Conservation (phyloP, 2,113 vertebrate species). For the Caloenas nicobarica region DNA sequence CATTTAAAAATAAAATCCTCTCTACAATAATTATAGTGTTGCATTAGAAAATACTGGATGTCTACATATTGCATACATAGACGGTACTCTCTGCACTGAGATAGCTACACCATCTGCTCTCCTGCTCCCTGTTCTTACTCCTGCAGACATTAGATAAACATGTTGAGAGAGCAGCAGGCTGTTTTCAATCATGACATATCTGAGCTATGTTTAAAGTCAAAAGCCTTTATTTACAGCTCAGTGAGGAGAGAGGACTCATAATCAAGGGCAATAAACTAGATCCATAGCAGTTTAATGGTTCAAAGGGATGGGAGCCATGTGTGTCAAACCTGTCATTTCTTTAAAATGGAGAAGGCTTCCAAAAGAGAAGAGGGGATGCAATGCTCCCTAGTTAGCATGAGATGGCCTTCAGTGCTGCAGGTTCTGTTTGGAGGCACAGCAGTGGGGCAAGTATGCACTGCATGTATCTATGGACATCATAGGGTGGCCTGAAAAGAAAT, state of each 20-base stretch:
- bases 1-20: slow-evolving; percentile 31
- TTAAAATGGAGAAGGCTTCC: not conserved
- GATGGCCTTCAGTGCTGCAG: not conserved
- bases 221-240: slow-evolving; percentile 67
- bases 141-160: slow-evolving; percentile 61
- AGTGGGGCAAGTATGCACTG: not conserved
- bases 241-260: slow-evolving; percentile 37
- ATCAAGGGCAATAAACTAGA: slow-evolving; percentile 18
- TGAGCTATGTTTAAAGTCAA: slow-evolving; percentile 62
- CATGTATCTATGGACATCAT: not conserved
- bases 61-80: not conserved
- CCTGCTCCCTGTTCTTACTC: slow-evolving; percentile 37
- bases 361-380: not conserved
- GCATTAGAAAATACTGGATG: slow-evolving; percentile 16
- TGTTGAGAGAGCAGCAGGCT: slow-evolving; percentile 50
- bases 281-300: not conserved
- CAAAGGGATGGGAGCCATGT: not conserved
- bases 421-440: not conserved
- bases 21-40: slow-evolving; percentile 13
- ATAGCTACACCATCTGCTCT: slow-evolving; percentile 56
- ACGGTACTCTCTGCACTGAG: not conserved
- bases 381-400: not conserved
- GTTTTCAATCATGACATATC: slow-evolving; percentile 54
- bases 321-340: not conserved
- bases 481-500: not conserved